These are phyloP conservation scores for Leptopilina syphax DNA, from an alignment of 2,888 invertebrate genomes.

Conservation along the genomic window DNA sequence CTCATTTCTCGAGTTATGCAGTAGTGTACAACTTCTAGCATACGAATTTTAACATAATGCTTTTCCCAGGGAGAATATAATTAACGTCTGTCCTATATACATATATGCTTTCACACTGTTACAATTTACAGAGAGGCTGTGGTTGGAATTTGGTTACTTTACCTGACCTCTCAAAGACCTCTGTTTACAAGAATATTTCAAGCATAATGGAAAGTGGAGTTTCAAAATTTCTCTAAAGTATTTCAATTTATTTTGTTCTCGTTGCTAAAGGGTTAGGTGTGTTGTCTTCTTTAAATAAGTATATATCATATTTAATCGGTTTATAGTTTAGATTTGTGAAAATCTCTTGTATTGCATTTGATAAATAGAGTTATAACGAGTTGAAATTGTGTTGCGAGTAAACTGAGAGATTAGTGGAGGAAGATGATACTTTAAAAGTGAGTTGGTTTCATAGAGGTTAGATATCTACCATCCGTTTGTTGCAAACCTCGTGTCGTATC, in stretches of 20 bases:
- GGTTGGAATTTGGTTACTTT: slow-evolving; percentile 27
- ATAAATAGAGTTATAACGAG: slow-evolving; percentile 43
- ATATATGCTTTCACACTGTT: background rate
- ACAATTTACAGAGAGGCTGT: slow-evolving; percentile 27
- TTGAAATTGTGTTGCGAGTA: slow-evolving; percentile 45
- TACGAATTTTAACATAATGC: slow-evolving; percentile 51
- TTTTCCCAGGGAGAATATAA: slow-evolving; percentile 54
- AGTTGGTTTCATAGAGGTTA: slow-evolving; percentile 14
- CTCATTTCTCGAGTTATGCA: slow-evolving; percentile 55
- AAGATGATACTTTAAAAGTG: slow-evolving; percentile 15
- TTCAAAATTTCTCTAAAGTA: background rate
- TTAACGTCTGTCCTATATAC: slow-evolving; percentile 45
- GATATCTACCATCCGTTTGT: slow-evolving; percentile 39
- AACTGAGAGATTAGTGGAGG: slow-evolving; percentile 35
- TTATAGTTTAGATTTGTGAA: background rate
- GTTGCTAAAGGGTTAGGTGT: too few relatives aligned
- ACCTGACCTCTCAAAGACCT: background rate
- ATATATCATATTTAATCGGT: too few relatives aligned
- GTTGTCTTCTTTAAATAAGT: too few relatives aligned
- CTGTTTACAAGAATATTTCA: background rate
- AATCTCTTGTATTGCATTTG: background rate
- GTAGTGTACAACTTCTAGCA: slow-evolving; percentile 44
- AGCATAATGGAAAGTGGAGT: background rate
- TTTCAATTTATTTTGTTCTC: background rate
- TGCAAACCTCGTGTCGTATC: slow-evolving; percentile 52